Conservation (phyloP, 2,797 vertebrate genomes). For the Eulemur mongoz region DNA sequence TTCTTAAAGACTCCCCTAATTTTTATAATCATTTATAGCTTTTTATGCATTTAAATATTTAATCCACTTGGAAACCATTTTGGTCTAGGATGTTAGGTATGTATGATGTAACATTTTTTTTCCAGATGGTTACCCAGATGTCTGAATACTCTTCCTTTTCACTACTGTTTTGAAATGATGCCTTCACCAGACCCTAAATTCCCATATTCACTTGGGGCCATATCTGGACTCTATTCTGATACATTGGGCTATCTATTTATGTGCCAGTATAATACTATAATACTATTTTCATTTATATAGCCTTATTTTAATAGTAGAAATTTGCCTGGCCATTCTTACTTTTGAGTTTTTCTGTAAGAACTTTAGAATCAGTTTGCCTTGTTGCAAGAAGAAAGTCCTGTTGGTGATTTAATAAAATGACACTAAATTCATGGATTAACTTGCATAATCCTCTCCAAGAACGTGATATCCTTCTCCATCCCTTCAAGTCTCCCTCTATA, state of each 20-base stretch:
- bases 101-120: background rate
- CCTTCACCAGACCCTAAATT: constrained; percentile 7
- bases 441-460: background rate
- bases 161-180: background rate
- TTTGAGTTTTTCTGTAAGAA: background rate
- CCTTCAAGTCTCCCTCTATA: background rate
- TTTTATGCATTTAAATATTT: constrained; percentile 8
- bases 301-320: background rate
- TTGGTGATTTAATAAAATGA: background rate
- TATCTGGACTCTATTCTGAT: background rate
- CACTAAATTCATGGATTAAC: background rate
- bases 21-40: background rate
- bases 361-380: background rate
- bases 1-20: background rate
- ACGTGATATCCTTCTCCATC: background rate
- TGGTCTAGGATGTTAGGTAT: background rate
- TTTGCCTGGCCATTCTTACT: background rate
- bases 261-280: background rate
- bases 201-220: background rate
- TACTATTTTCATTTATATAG: background rate
- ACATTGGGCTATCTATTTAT: background rate
- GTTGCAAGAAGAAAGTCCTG: background rate
- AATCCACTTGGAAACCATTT: constrained; percentile 10
- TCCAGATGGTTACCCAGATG: background rate
- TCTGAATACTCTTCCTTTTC: background rate